Percentiles rank a stretch among this genome's conserved stretches.
phyloP scores from a whole-genome alignment of 2,888 invertebrate species.

The Xestia c-nigrum region DNA sequence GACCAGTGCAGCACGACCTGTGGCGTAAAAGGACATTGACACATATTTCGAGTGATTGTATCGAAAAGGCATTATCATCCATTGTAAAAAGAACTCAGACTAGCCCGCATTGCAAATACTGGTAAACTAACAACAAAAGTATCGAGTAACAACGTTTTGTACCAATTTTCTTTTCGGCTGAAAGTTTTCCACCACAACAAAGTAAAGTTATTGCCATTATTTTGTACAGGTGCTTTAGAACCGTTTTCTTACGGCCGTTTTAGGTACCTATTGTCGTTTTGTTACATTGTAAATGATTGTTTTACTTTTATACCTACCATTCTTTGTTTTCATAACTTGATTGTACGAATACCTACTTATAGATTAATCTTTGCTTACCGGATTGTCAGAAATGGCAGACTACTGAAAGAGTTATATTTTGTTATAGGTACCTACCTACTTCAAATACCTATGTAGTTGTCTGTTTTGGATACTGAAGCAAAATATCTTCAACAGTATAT shows the following conservation, averaged over 20 bases:
- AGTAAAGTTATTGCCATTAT: conserved; percentile 23
- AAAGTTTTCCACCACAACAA: conserved; percentile 22
- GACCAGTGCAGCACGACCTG: conserved; percentile 52
- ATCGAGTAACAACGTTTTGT: background rate
- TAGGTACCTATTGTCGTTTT: background rate
- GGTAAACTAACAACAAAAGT: background rate
- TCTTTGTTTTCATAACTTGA: conserved; percentile 9
- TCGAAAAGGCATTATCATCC: conserved; percentile 12
- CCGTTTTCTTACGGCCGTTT: conserved; percentile 6
- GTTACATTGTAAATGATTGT: conserved; percentile 7
- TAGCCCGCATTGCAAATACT: background rate
- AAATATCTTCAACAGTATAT: conserved; percentile 48
- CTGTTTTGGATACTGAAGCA: conserved; percentile 28
- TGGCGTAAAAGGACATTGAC: conserved; percentile 57
- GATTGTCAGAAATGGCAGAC: no score
- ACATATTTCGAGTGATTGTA: conserved; percentile 54
- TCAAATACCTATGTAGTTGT: background rate
- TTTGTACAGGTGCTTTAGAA: conserved; percentile 2
- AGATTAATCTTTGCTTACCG: background rate
- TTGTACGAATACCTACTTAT: background rate
- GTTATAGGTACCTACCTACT: background rate
- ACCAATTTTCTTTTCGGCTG: conserved; percentile 4
- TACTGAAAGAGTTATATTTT: background rate
- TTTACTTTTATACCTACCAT: background rate
- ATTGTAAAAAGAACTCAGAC: conserved; percentile 9